These are phyloP conservation scores for Lerista edwardsae DNA, from an alignment of 2,797 vertebrate genomes.

Conservation along the genomic window DNA sequence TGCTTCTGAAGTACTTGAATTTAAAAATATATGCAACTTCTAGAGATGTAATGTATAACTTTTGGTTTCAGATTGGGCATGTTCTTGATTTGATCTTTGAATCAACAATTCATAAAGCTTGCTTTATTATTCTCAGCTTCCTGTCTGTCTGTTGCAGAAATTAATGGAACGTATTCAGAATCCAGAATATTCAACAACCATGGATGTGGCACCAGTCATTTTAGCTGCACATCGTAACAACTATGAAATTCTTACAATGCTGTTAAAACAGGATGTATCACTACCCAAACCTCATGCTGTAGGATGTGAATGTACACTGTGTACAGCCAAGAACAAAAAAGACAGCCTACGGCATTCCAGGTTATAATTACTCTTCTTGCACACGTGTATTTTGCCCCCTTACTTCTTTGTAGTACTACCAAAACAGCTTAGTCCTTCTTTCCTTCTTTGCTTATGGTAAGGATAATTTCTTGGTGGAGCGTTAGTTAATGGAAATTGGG, in stretches of 20 bases:
- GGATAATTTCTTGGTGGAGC: not conserved
- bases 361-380: conserved; percentile 66
- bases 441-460: not conserved
- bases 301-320: conserved; percentile 96
- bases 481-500: not conserved
- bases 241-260: conserved; percentile 98
- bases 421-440: not conserved
- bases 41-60: not conserved
- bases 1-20: not conserved
- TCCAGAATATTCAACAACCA: conserved; percentile 97
- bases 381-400: not conserved
- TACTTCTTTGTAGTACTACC: not conserved
- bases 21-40: not conserved
- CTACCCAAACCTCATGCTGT: conserved; percentile 97
- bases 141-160: conserved; percentile 83
- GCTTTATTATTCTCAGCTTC: conserved; percentile 50
- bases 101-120: conserved; percentile 30
- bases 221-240: conserved; percentile 98
- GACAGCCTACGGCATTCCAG: conserved; percentile 97
- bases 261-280: conserved; percentile 96
- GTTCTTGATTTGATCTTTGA: conserved; percentile 2
- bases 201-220: conserved; percentile 98
- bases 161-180: conserved; percentile 98
- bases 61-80: not conserved
- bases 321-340: conserved; percentile 99